A percentile compares a stretch with the other conserved stretches of the same genome.
Evolutionary conservation across 1,140 invertebrate species (phyloP).

Genomic region (Muscidifurax raptorellus): DNA sequence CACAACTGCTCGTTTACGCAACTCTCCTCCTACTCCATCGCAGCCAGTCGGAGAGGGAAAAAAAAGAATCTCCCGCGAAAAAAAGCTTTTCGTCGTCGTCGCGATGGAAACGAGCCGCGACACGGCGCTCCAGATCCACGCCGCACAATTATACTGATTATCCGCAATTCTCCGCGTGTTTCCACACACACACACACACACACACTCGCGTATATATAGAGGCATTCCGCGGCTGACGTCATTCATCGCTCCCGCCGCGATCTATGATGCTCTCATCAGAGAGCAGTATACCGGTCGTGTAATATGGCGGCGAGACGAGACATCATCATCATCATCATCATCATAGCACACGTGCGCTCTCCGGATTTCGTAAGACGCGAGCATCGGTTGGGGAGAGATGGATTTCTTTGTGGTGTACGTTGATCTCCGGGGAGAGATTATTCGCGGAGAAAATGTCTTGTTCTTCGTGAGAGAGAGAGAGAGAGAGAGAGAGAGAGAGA

Average conservation of each 20-base stretch:
- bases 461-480: neutral
- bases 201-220: no score
- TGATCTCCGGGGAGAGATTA: neutral
- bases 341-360: neutral
- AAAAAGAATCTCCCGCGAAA: constrained; percentile 24
- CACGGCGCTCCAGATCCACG: constrained; percentile 20
- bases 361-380: neutral
- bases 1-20: neutral
- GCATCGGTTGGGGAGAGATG: neutral
- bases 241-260: neutral
- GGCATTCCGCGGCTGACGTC: constrained; percentile 30
- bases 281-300: neutral
- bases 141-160: constrained; percentile 46
- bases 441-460: neutral
- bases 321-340: neutral
- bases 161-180: constrained; percentile 7
- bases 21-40: neutral
- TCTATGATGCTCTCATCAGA: neutral
- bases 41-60: neutral
- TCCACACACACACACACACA: neutral
- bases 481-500: no score
- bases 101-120: neutral
- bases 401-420: neutral
- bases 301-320: neutral
- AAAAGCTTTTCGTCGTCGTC: neutral